Evolutionary conservation across 2,888 invertebrate genomes (phyloP).

Genomic region (Oeneis ivallda): DNA sequence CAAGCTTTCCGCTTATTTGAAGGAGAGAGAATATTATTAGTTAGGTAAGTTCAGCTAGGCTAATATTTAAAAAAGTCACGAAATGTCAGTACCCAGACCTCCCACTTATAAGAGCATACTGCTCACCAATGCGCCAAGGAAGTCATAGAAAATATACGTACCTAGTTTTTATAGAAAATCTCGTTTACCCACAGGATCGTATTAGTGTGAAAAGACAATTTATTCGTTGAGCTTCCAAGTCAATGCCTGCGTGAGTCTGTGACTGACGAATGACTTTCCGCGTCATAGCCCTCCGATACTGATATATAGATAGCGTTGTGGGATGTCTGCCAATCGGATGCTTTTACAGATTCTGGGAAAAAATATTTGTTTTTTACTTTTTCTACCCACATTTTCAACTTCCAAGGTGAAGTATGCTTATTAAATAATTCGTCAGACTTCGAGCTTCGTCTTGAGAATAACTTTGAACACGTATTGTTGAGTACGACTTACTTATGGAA

Average conservation of each 20-base stretch:
- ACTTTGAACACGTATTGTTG: too few relatives aligned
- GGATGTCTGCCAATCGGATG: conserved; percentile 41
- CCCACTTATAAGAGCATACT: too few relatives aligned
- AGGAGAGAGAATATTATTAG: too few relatives aligned
- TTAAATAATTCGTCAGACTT: neutral
- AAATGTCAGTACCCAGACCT: too few relatives aligned
- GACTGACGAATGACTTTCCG: conserved; percentile 50
- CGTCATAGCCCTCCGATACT: conserved; percentile 48
- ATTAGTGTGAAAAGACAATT: conserved; percentile 39
- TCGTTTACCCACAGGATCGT: conserved; percentile 42
- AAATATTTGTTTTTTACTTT: conserved; percentile 23
- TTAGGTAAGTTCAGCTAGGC: too few relatives aligned
- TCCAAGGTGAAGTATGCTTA: neutral
- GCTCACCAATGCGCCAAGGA: too few relatives aligned
- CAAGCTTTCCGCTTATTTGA: too few relatives aligned
- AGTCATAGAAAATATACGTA: neutral
- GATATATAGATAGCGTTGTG: conserved; percentile 52
- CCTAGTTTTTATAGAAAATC: neutral
- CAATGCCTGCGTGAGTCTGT: conserved; percentile 41
- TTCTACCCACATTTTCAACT: too few relatives aligned
- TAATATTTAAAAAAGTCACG: too few relatives aligned
- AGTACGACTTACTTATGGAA: too few relatives aligned
- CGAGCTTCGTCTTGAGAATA: neutral
- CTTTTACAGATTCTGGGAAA: conserved; percentile 23
- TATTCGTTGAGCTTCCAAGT: conserved; percentile 36